Conservation (phyloP, 2,797 vertebrate genomes). For the Potorous gilbertii region DNA sequence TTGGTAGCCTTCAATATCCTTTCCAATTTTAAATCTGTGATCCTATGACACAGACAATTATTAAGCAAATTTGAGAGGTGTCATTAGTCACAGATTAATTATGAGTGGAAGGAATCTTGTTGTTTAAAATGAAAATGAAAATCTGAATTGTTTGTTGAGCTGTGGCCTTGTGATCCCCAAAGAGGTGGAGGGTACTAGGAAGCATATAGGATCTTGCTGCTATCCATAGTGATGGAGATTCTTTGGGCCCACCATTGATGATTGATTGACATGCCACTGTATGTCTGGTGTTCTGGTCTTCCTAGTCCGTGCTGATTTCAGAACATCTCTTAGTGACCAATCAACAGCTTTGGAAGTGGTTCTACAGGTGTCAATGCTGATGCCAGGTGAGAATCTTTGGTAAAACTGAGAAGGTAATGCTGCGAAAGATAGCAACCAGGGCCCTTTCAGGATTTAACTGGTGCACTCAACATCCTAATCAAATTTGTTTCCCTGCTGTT, state of each 20-base stretch:
- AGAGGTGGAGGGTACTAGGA: background rate
- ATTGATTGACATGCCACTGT: background rate
- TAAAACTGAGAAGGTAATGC: background rate
- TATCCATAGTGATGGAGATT: background rate
- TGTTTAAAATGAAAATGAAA: background rate
- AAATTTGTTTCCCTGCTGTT: background rate
- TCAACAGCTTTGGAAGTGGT: background rate
- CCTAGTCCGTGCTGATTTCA: no score
- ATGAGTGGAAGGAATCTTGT: constrained; percentile 8
- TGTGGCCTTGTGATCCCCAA: background rate
- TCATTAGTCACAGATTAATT: background rate
- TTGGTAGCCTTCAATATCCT: background rate
- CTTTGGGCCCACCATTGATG: background rate
- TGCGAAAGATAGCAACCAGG: background rate
- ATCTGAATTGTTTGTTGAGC: background rate
- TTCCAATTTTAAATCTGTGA: background rate
- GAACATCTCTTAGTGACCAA: background rate
- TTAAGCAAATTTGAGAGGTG: constrained; percentile 20
- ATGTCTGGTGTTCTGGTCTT: background rate
- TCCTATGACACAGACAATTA: constrained; percentile 25
- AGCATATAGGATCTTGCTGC: background rate
- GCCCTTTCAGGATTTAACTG: background rate
- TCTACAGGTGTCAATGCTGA: background rate
- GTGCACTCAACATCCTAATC: background rate
- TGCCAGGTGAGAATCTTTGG: background rate